A percentile compares a stretch with the other conserved stretches of the same genome.
phyloP scores from a whole-genome alignment of 1,140 invertebrate species.

The Platorchestia sp. region DNA sequence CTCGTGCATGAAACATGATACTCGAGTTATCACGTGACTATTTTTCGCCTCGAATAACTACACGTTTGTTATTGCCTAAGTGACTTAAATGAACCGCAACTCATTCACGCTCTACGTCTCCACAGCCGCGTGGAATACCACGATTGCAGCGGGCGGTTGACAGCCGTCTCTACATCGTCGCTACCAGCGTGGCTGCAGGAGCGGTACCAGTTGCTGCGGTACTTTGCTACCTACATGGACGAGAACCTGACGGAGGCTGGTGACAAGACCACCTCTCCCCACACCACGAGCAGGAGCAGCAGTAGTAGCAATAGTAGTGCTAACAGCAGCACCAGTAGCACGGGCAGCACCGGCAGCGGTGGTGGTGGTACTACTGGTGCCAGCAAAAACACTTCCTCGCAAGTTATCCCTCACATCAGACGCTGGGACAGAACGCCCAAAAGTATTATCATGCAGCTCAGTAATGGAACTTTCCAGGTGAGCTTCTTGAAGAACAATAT shows the following conservation, averaged over 20 bases:
- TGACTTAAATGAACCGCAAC: not conserved
- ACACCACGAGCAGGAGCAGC: not conserved
- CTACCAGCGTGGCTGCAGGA: slow-evolving; percentile 74
- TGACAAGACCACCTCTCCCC: slow-evolving; percentile 59
- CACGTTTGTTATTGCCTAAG: not conserved
- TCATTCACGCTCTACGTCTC: slow-evolving; percentile 42
- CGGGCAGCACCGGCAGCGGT: slow-evolving; percentile 77
- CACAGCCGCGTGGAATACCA: slow-evolving; percentile 76
- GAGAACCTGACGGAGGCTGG: slow-evolving; percentile 76
- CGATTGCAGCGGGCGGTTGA: slow-evolving; percentile 73
- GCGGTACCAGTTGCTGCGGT: slow-evolving; percentile 75
- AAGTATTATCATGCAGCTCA: slow-evolving; percentile 77
- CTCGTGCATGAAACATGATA: too few species aligned
- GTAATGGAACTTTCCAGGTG: slow-evolving; percentile 77
- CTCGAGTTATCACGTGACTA: not conserved
- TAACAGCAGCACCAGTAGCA: slow-evolving; percentile 76
- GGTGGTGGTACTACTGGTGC: slow-evolving; percentile 68
- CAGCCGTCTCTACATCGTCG: slow-evolving; percentile 72
- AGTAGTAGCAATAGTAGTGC: slow-evolving; percentile 75
- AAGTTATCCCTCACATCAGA: slow-evolving; percentile 72
- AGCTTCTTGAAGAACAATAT: not conserved
- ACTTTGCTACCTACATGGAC: slow-evolving; percentile 78
- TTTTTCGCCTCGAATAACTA: not conserved
- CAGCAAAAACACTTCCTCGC: not conserved
- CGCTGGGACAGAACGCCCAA: slow-evolving; percentile 76